Base-by-base conservation (phyloP, 64 coral and sea anemone species). In the Stichodactyla helianthus region DNA sequence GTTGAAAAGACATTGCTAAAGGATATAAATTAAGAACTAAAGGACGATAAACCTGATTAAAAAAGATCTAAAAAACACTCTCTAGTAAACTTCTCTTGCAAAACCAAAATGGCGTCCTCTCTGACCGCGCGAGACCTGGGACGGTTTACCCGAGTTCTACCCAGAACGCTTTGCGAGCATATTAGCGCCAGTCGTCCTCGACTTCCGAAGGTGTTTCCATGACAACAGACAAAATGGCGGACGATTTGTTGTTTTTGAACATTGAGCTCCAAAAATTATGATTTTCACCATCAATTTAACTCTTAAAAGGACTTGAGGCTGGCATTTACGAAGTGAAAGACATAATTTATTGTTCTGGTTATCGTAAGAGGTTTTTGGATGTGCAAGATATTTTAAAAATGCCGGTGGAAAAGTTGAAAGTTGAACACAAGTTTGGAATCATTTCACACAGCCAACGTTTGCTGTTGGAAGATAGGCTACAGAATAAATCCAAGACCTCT, bases 371-470 rank as follows among this genome's bases (percentile, higher is more conserved):
- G 52, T 18, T 53, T 5, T 54, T 53, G 35, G 35, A 44, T 1
- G 11, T 19, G 6, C 53, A 52, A 18, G 50, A 19, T 53, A 53
- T 28, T 51, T 81, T 35, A 22, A 84, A 87, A 88, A 98, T 98
- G 95, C 95, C 95, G 0, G 89, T 98, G 5, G 89, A 98, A 57
- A 89, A 89, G 19, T 93, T 90, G 14, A 89, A 86, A 77, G 95
- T 98, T 6, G 95, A 94, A 17, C 95, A 98, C 74, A 98, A 98
- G 78, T 98, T 98, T 88, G 95, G 95, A 6, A 98, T 98, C 9
- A 98, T 98, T 79, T 98, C 95, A 16, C 95, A 98, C 31, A 94
- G 89, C 55, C 95, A 98, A 68, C 83, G 95, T 59, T n/a, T 98
- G 14, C 84, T 74, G 4, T 64, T 98, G n/a, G 92, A 98, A 85